A percentile compares a stretch with the other conserved stretches of the same genome.
phyloP scores from a whole-genome alignment of 2,888 invertebrate species.

The Agrochola litura region DNA sequence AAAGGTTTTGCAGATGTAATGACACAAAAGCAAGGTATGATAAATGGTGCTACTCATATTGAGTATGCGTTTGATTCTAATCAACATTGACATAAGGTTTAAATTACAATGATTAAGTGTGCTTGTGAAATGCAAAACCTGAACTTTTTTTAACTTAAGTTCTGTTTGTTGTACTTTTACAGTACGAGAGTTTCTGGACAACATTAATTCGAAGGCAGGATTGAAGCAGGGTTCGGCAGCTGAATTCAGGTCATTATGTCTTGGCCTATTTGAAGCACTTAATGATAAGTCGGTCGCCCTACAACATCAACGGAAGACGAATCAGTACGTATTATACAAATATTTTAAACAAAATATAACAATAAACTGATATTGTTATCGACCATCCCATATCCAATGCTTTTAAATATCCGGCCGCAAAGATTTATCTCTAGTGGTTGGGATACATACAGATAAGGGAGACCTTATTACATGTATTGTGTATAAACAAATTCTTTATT shows the following conservation, averaged over 20 bases:
- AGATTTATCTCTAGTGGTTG: conserved; percentile 20
- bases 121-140: background rate
- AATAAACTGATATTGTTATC: conserved; percentile 21
- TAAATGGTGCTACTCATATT: background rate
- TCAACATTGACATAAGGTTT: background rate
- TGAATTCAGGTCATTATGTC: conserved; percentile 94
- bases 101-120: background rate
- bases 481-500: conserved; percentile 46
- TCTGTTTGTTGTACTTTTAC: conserved; percentile 65
- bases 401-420: conserved; percentile 30
- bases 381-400: conserved; percentile 26
- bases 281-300: conserved; percentile 96
- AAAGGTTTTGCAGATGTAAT: conserved; percentile 93
- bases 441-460: conserved; percentile 17
- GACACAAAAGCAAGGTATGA: conserved; percentile 94
- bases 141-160: background rate
- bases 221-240: conserved; percentile 90
- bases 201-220: conserved; percentile 85
- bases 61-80: background rate
- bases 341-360: background rate
- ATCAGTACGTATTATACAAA: conserved; percentile 90
- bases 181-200: conserved; percentile 94
- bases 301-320: conserved; percentile 96
- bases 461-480: background rate
- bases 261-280: conserved; percentile 95